Evolutionary conservation across 2,113 vertebrate species (phyloP).

Genomic region (Percopsis transmontana): DNA sequence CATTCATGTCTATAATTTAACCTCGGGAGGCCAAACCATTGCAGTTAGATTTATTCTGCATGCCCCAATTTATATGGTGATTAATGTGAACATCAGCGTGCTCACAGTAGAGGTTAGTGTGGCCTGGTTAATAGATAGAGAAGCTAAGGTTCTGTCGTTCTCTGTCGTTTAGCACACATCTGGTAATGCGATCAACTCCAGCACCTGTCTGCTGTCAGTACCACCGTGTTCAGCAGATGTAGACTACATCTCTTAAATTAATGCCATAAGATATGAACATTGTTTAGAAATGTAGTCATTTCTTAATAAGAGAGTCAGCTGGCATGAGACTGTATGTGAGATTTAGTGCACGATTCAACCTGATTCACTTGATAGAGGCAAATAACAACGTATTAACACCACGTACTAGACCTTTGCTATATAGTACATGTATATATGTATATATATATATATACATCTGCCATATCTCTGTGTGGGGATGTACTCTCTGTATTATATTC

Average conservation of each 20-base stretch:
- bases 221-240: conserved; percentile 16
- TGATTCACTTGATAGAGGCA: conserved; percentile 13
- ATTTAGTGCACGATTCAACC: background rate
- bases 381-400: no score
- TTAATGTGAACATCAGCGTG: conserved; percentile 35
- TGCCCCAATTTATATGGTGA: conserved; percentile 53
- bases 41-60: conserved; percentile 37
- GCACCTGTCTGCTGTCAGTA: conserved; percentile 20
- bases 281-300: no score
- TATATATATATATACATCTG: background rate
- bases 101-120: background rate
- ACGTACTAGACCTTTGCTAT: no score
- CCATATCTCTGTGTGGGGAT: no score
- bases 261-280: no score
- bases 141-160: conserved; percentile 30
- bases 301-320: no score
- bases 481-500: no score
- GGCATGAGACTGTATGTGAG: background rate
- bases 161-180: conserved; percentile 37
- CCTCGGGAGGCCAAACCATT: background rate
- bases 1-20: conserved; percentile 43
- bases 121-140: conserved; percentile 27
- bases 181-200: conserved; percentile 22
- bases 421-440: conserved; percentile 10
- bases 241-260: conserved; percentile 9